Evolutionary conservation across 2,888 invertebrate genomes (phyloP), one percentile per base, ranked within the genome.

Genomic region (Drosophila demipolita): DNA sequence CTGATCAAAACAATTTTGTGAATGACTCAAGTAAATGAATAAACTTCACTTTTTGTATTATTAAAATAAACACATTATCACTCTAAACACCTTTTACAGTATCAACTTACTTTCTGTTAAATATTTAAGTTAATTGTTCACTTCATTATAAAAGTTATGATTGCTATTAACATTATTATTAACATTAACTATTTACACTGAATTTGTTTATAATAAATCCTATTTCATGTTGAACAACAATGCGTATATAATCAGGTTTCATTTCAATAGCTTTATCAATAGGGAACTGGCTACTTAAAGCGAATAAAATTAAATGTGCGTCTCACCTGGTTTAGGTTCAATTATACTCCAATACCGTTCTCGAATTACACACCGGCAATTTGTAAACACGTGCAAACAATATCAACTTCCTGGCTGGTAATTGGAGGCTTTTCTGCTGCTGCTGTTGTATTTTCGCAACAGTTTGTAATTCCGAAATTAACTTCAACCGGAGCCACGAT

Each of bases 361-460:
- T 71, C 36, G 23, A 62, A 71, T 66, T 58, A 58, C 53, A 40
- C 45, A 29, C 66, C 59, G 61, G 59, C 23, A 48, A 67, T 66
- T 65, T 48, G 29, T 42, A 50, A 75, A 49, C 59, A 66, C 72
- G 50, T 71, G 33, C 29, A 69, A 60, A 49, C 49, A 38, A 67
- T 36, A 60, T 26, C 36, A 55, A 48, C 42, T 66, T 54, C 60
- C 49, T 26, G 1, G 58, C 57, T 50, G 29, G 45, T 55, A 50
- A 61, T 48, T 67, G 20, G 5, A 33, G 23, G 33, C 17, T 50
- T 68, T 67, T n/a, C 23, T 62, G 29, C 11, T 40, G 20, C 50
- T 48, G 48, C 48, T 42, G 38, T 9, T 23, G 11, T 20, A 50
- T 49, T 59, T 35, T 69, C 49, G 80, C 73, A 76, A 78, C 78